These are phyloP conservation scores for Oenanthe melanoleuca DNA, from an alignment of 2,113 vertebrate genomes.

Conservation along the genomic window DNA sequence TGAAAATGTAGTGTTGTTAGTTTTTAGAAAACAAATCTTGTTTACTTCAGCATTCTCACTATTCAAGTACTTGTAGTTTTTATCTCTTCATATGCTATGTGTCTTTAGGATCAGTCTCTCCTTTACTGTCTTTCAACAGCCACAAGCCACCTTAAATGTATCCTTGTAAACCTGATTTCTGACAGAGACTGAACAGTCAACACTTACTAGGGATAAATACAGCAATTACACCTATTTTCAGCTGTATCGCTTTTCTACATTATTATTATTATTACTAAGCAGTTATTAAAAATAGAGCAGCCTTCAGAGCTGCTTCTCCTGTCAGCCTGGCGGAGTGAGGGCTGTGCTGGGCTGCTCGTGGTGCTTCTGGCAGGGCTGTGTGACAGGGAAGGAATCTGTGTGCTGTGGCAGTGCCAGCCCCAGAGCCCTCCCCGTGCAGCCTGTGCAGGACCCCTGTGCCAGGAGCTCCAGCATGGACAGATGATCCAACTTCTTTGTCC, in stretches of 20 bases:
- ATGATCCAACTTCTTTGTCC: neutral
- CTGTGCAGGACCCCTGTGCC: neutral
- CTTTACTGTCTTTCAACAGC: neutral
- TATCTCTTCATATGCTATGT: neutral
- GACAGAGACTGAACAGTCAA: conserved; percentile 4
- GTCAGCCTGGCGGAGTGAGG: neutral
- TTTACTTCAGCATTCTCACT: neutral
- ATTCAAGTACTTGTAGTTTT: neutral
- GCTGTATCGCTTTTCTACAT: neutral
- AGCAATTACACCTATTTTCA: conserved; percentile 55
- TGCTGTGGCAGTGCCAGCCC: neutral
- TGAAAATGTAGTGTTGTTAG: neutral
- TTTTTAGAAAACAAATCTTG: neutral
- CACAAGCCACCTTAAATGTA: conserved; percentile 32
- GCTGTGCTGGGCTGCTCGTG: fast-evolving
- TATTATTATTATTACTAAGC: conserved; percentile 1
- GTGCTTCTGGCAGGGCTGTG: neutral
- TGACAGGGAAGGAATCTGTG: no score
- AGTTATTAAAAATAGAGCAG: conserved; percentile 43
- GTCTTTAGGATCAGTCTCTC: neutral
- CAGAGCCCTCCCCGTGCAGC: neutral
- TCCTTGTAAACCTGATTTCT: conserved; percentile 17
- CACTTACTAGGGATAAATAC: neutral
- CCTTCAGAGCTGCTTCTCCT: neutral
- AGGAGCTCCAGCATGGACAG: neutral